phyloP scores from a whole-genome alignment of 2,888 invertebrate genomes.

The Euzophera pinguis region DNA sequence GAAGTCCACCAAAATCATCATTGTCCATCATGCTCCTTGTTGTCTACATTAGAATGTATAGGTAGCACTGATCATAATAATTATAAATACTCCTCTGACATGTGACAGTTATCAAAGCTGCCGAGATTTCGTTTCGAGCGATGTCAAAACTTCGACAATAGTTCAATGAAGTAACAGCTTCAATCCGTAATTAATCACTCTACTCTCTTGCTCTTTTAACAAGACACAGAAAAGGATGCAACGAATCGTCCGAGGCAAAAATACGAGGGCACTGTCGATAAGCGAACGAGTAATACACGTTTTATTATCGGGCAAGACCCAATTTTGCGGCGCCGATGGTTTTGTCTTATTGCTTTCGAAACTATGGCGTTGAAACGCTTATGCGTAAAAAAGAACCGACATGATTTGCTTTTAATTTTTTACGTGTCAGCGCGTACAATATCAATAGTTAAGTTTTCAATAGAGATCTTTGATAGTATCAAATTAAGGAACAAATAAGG shows the following conservation, averaged over 20 bases:
- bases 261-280: slow-evolving; percentile 13
- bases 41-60: not conserved
- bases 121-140: slow-evolving; percentile 20
- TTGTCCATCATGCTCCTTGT: too few relatives aligned
- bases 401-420: slow-evolving; percentile 8
- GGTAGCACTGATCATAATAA: slow-evolving; percentile 16
- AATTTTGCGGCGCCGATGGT: slow-evolving; percentile 28
- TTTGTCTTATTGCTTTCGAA: slow-evolving; percentile 36
- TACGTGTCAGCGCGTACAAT: slow-evolving; percentile 1
- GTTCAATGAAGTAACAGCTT: slow-evolving; percentile 21
- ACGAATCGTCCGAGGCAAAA: not conserved
- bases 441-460: not conserved
- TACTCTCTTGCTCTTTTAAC: slow-evolving; percentile 11
- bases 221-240: slow-evolving; percentile 12
- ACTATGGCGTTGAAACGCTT: slow-evolving; percentile 24
- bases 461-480: not conserved
- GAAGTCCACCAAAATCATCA: too few relatives aligned
- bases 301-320: slow-evolving; percentile 33
- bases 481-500: too few relatives aligned
- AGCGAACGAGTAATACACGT: slow-evolving; percentile 38
- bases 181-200: slow-evolving; percentile 20
- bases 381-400: slow-evolving; percentile 8
- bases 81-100: slow-evolving; percentile 29
- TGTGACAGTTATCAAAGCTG: slow-evolving; percentile 33
- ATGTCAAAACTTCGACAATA: slow-evolving; percentile 24